Conservation (phyloP, 2,797 vertebrate species). For the Taenioides sp. region DNA sequence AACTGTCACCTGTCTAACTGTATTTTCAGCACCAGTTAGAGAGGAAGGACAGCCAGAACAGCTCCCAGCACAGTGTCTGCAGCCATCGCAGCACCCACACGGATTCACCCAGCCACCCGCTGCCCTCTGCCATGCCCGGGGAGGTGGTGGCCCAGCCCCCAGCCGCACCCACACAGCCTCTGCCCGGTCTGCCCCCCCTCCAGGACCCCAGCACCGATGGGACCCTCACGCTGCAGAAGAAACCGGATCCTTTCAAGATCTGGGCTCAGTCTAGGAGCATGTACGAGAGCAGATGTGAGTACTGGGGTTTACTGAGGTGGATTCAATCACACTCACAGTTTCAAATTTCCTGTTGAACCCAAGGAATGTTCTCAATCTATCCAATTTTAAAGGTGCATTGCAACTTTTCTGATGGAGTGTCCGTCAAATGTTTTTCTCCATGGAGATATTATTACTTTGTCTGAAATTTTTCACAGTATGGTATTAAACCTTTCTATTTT, state of each 20-base stretch:
- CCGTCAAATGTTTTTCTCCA: no score
- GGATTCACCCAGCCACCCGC: constrained; percentile 86
- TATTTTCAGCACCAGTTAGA: constrained; percentile 88
- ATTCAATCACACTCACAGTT: no score
- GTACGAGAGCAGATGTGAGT: constrained; percentile 99
- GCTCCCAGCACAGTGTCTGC: constrained; percentile 93
- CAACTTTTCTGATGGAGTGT: no score
- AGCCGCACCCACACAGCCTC: constrained; percentile 78
- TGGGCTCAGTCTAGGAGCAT: constrained; percentile 99
- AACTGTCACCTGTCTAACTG: constrained; percentile 16
- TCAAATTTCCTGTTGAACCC: no score
- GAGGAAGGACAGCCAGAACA: constrained; percentile 96
- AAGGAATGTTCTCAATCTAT: no score
- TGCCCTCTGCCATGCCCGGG: constrained; percentile 79
- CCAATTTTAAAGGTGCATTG: no score
- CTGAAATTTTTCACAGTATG: no score
- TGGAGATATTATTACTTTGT: no score
- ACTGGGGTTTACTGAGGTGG: not conserved
- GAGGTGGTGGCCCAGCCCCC: constrained; percentile 77
- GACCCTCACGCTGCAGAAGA: constrained; percentile 90
- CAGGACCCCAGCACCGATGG: constrained; percentile 79
- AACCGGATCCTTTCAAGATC: constrained; percentile 99
- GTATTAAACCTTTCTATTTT: no score
- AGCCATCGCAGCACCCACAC: constrained; percentile 92
- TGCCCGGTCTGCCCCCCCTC: constrained; percentile 77